Evolutionary conservation across 1,140 invertebrate species (phyloP).

Genomic region (Mercenaria mercenaria): DNA sequence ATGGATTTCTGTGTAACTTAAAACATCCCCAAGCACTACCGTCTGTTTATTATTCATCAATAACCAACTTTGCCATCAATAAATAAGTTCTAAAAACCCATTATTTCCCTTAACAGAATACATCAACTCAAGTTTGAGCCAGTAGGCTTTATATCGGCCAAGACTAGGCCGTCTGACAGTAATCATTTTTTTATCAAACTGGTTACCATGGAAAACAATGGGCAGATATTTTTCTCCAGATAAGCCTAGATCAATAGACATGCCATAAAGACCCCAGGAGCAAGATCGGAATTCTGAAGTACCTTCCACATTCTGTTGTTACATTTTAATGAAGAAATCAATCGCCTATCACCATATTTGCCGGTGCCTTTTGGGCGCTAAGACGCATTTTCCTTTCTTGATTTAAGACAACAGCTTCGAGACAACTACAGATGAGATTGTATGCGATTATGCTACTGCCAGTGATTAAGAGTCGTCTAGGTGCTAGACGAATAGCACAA

Average conservation of each 20-base stretch:
- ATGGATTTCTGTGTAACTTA: background rate
- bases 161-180: no score
- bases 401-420: constrained; percentile 9
- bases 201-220: constrained; percentile 37
- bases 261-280: background rate
- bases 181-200: background rate
- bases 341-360: constrained; percentile 11
- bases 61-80: background rate
- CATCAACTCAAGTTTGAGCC: background rate
- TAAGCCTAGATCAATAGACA: constrained; percentile 17
- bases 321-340: constrained; percentile 48
- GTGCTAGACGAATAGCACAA: background rate
- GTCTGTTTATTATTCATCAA: background rate
- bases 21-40: background rate
- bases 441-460: background rate
- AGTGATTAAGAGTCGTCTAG: background rate
- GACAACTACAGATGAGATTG: background rate
- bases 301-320: background rate
- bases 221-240: constrained; percentile 15
- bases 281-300: background rate
- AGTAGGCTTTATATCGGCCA: background rate
- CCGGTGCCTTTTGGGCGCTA: background rate
- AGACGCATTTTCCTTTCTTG: constrained; percentile 16
- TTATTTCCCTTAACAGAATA: background rate
- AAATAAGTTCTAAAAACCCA: background rate